Base-by-base conservation (phyloP, 2,113 vertebrate species). In the Chionodraco myersi region DNA sequence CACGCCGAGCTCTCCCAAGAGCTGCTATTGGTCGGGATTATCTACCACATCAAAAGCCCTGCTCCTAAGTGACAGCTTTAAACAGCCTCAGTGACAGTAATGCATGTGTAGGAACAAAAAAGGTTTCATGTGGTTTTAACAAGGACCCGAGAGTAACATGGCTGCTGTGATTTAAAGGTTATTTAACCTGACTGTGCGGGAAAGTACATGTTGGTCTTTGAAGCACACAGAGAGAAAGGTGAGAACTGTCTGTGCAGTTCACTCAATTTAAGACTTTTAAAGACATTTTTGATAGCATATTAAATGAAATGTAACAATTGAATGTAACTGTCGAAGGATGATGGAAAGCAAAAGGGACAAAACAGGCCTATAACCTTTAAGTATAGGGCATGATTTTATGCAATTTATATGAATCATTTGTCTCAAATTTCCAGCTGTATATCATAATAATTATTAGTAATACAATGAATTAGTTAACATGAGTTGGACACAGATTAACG, bases 1-100 rank as follows among this genome's bases (percentile, higher is more conserved):
- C 26, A 7, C 61, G 61, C 12, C 47, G 0, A 44, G 57, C 73
- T 58, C 45, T 62, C 57, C 11, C 49, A 15, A 48, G 52, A 53
- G 76, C 51, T 65, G 69, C 77, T 83, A 68, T 69, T 85, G 80
- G 77, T 53, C n/a, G 41, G 4, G 80, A 83, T 73, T 84, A 71
- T 61, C 41, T 3, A 14, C 62, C 75, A 73, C 84, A 88, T 79
- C 74, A 77, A 84, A 64, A 30, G 30, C 51, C 56, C 62, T 4
- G 76, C 12, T 68, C 36, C 60, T 56, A 10, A 60, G 72, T 34
- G 23, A 66, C 59, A 47, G 58, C 54, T 77, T 83, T 9, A 58
- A 11, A 10, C 59, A 60, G 60, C 23, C 10, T 64, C 74, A 80
- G 61, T 71, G 80, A 68, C 78, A 58, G 36, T 72, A 78, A 74